These are phyloP conservation scores for Julus scandinavius DNA, from an alignment of 2,888 invertebrate genomes.

Conservation along the genomic window DNA sequence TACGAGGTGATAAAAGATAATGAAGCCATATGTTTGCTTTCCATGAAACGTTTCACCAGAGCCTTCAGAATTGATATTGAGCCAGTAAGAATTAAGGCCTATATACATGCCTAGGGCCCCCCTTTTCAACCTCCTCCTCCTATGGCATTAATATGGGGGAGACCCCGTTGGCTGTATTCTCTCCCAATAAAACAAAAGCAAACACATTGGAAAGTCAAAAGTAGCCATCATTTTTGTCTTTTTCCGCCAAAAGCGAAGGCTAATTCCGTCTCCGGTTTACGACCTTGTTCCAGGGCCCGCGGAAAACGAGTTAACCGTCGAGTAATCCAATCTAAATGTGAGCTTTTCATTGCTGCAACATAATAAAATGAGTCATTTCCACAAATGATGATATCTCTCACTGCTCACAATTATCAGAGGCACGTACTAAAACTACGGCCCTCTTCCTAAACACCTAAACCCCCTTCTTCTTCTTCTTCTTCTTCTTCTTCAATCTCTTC, in stretches of 20 bases:
- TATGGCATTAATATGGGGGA: background rate
- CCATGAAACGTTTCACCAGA: conserved; percentile 43
- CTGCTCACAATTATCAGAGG: conserved; percentile 52
- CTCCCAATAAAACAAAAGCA: conserved; percentile 49
- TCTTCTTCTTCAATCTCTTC: too few relatives aligned
- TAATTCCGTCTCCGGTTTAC: background rate
- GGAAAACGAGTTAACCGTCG: conserved; percentile 27
- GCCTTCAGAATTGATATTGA: conserved; percentile 27
- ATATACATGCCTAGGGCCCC: background rate
- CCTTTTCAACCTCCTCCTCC: background rate
- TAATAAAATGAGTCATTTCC: conserved; percentile 54
- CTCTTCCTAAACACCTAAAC: background rate
- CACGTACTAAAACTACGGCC: conserved; percentile 3
- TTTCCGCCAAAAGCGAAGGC: conserved; percentile 12
- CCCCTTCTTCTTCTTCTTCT: too few relatives aligned
- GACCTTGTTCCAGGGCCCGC: conserved; percentile 21
- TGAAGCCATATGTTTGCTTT: conserved; percentile 56
- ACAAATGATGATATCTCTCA: conserved; percentile 55
- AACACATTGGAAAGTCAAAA: conserved; percentile 50
- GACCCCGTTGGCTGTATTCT: background rate
- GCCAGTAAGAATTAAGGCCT: conserved; percentile 31
- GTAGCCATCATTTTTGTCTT: conserved; percentile 36
- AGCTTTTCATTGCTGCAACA: conserved; percentile 52
- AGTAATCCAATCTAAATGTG: conserved; percentile 54
- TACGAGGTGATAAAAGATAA: conserved; percentile 55